A percentile compares a stretch with the other conserved stretches of the same genome.
Evolutionary conservation across 2,797 vertebrate species (phyloP).

Genomic region (Chlorospingus flavigularis): DNA sequence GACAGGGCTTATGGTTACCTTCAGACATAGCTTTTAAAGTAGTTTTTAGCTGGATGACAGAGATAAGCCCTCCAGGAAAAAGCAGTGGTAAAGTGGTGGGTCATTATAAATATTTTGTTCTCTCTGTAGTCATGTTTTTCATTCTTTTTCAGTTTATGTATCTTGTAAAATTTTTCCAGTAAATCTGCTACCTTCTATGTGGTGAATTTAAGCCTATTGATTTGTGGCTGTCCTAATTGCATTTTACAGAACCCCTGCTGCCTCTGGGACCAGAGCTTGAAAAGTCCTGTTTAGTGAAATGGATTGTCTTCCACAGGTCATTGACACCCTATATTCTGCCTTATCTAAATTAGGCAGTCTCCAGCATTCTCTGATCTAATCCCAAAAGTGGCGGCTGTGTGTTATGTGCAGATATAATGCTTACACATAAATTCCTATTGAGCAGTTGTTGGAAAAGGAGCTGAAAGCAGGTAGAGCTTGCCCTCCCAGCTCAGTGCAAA

Average conservation of each 20-base stretch:
- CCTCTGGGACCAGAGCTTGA: background rate
- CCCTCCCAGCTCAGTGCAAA: background rate
- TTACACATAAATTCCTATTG: background rate
- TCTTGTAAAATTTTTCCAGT: background rate
- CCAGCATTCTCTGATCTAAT: background rate
- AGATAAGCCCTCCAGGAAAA: constrained; percentile 16
- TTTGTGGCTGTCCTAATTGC: constrained; percentile 15
- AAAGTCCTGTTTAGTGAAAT: background rate
- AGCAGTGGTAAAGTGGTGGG: background rate
- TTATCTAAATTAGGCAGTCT: constrained; percentile 16
- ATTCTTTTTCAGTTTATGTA: constrained; percentile 10
- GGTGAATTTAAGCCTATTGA: constrained; percentile 26
- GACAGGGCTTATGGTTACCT: background rate
- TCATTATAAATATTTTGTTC: constrained; percentile 8
- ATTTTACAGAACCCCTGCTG: background rate
- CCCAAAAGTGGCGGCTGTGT: background rate
- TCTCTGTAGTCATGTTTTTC: background rate
- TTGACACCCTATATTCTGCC: background rate
- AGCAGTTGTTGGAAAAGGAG: background rate
- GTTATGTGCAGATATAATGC: background rate
- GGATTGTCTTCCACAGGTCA: constrained; percentile 9
- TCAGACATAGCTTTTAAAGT: background rate
- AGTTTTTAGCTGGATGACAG: background rate
- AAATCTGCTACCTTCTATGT: constrained; percentile 3
- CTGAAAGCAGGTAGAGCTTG: constrained; percentile 4